Percentiles rank a stretch among this genome's conserved stretches.
Conservation (phyloP, 2,113 vertebrate species). For the Mesembrinibis cayennensis region DNA sequence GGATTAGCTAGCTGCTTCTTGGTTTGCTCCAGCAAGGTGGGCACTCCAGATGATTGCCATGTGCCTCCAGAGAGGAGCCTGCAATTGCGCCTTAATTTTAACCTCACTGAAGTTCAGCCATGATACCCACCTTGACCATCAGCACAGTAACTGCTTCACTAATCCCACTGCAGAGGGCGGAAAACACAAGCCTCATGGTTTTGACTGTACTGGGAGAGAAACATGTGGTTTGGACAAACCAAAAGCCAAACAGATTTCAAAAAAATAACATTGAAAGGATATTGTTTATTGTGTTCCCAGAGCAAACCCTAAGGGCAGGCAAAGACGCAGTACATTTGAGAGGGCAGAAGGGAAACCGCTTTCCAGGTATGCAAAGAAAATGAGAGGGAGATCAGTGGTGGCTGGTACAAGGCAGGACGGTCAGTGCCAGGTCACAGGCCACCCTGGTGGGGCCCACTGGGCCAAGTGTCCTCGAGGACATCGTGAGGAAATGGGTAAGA, state of each 20-base stretch:
- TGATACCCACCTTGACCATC: neutral
- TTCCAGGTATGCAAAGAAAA: neutral
- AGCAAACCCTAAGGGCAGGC: neutral
- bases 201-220: neutral
- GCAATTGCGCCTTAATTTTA: neutral
- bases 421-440: neutral
- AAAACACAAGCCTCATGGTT: neutral
- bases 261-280: neutral
- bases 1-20: neutral
- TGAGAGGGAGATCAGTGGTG: neutral
- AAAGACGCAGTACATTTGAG: neutral
- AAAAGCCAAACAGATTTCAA: neutral
- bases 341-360: neutral
- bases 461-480: neutral
- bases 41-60: neutral
- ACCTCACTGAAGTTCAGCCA: neutral
- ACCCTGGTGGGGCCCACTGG: neutral
- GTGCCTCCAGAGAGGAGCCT: neutral
- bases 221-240: neutral
- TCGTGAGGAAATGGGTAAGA: accelerated
- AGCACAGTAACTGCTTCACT: neutral
- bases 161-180: neutral
- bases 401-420: neutral
- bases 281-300: neutral
- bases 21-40: neutral